phyloP scores from a whole-genome alignment of 2,888 invertebrate genomes.

The Euproctis similis region DNA sequence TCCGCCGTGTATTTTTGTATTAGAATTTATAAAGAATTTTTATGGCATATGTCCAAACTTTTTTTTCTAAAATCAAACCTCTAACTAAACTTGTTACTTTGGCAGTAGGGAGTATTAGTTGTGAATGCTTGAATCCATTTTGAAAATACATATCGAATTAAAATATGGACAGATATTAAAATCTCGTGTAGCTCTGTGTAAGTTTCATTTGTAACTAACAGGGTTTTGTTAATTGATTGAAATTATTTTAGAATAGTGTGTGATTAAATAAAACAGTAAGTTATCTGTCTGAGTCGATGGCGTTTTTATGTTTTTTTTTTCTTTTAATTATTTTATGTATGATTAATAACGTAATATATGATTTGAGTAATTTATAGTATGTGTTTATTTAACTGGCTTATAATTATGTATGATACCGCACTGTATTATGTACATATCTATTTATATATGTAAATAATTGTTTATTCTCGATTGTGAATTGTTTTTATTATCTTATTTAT shows the following conservation, averaged over 20 bases:
- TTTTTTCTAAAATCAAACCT: neutral
- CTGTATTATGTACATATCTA: constrained; percentile 23
- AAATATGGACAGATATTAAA: neutral
- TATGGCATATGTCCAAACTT: too few relatives aligned
- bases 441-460: constrained; percentile 32
- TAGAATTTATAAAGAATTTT: too few relatives aligned
- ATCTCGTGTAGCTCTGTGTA: too few relatives aligned
- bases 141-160: neutral
- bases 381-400: constrained; percentile 19
- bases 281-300: constrained; percentile 34
- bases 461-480: constrained; percentile 21
- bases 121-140: neutral
- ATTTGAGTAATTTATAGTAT: constrained; percentile 12
- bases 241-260: too few relatives aligned
- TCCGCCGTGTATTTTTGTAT: too few relatives aligned
- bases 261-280: constrained; percentile 36
- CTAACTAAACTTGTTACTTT: constrained; percentile 1
- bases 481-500: constrained; percentile 12
- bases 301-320: constrained; percentile 37
- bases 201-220: too few relatives aligned
- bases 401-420: constrained; percentile 21
- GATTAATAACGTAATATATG: constrained; percentile 16
- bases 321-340: too few relatives aligned
- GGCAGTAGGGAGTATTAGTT: neutral
- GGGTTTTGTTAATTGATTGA: too few relatives aligned